phyloP scores from a whole-genome alignment of 2,113 vertebrate genomes.

The Tiliqua scincoides region DNA sequence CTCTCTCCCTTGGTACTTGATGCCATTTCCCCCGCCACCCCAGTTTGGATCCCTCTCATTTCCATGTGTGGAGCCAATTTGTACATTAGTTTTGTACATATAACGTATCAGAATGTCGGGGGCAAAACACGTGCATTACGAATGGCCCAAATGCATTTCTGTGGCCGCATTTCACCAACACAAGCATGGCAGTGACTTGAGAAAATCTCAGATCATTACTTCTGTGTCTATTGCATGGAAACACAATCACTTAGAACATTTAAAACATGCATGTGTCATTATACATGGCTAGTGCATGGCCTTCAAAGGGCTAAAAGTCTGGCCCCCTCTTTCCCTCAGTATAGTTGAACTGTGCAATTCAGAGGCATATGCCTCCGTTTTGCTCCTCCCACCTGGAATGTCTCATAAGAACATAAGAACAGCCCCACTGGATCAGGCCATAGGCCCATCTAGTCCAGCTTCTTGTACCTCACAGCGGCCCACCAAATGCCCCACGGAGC shows the following conservation, averaged over 20 bases:
- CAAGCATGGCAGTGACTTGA: too few relatives aligned
- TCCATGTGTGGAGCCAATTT: not conserved
- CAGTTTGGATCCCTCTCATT: not conserved
- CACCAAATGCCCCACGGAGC: too few relatives aligned
- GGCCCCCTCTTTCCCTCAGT: too few relatives aligned
- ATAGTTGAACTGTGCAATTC: too few relatives aligned
- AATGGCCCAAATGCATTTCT: not conserved
- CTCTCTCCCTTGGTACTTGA: not conserved
- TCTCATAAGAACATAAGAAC: too few relatives aligned
- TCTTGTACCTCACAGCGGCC: too few relatives aligned
- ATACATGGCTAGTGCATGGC: too few relatives aligned
- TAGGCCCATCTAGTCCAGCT: too few relatives aligned
- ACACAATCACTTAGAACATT: not conserved
- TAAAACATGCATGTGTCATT: not conserved
- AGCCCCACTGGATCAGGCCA: too few relatives aligned
- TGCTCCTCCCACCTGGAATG: too few relatives aligned
- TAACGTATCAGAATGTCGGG: not conserved
- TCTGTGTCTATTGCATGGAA: not conserved
- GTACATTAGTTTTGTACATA: not conserved
- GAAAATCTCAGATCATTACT: not conserved
- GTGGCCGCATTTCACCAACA: not conserved
- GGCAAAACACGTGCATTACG: not conserved
- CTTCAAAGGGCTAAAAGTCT: too few relatives aligned
- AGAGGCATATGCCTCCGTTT: too few relatives aligned
- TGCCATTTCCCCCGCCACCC: not conserved